Base-by-base conservation (phyloP, 1,140 invertebrate species). In the Bacillus rossius region DNA sequence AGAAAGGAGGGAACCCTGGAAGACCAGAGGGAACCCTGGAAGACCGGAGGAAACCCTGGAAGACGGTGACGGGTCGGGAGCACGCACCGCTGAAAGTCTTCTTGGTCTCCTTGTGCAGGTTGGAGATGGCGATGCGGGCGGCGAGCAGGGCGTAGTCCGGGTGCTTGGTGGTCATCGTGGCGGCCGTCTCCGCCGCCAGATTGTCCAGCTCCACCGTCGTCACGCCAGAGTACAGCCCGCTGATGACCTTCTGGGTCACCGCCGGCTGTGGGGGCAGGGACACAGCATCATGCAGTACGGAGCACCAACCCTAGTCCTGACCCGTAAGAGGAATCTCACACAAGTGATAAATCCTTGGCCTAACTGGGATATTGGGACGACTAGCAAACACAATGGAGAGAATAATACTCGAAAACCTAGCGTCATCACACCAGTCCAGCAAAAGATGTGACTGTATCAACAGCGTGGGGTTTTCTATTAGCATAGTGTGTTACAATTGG, bases 131-230 rank as follows among this genome's bases (percentile, higher is more conserved):
- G 71, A 99, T 92, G 63, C 97, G 82, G 19, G 94, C 96, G 57
- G 96, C 96, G 42, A 99, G 79, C 59, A 92, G 82, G 7, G 95
- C 95, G 83, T 98, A 99, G 78, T 99, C 96, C 0, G 95, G 92
- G 79, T 99, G 96, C 69, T 91, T 87, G 5, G 91, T 96, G 0
- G 95, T 97, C 89, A 98, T 92, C 19, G 89, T 94, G 16, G 95
- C 96, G 40, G 94, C 91, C 59, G 90, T 98, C 79, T 99, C 96
- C 1, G 96, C 96, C 53, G 96, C 94, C 56, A 99, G 77, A 75
- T 98, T 98, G 75, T 99, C 97, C 64, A 99, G 76, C 72, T 99
- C 94, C 0, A 96, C 87, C 2, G 97, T 99, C 19, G 92, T 96
- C 2, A 99, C 94, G 8, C 96, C 96, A 62, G 91, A 85, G 72